Conservation (phyloP, 2,113 vertebrate genomes). For the Poicephalus gulielmi region DNA sequence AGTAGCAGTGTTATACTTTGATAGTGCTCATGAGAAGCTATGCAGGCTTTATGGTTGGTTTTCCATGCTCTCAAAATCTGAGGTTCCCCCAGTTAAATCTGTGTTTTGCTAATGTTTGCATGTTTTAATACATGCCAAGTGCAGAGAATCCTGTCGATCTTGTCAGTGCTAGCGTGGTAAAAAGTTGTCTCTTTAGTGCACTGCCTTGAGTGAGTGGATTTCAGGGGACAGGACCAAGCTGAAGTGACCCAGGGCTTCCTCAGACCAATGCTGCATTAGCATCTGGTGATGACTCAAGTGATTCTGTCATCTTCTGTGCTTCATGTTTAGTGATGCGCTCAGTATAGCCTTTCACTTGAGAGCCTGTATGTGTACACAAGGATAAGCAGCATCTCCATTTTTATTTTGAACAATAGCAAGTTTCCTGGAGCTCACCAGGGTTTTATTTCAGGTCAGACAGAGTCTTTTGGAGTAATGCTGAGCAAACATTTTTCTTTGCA, state of each 20-base stretch:
- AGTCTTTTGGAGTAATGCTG: background rate
- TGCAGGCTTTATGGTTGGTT: background rate
- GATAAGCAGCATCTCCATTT: background rate
- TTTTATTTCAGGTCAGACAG: conserved; percentile 20
- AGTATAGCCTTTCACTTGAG: background rate
- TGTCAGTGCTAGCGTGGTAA: background rate
- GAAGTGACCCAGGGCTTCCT: background rate
- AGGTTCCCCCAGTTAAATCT: background rate
- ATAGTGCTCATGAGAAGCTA: background rate
- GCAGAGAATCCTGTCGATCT: background rate
- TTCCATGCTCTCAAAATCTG: background rate
- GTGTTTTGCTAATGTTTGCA: background rate
- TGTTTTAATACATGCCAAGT: background rate
- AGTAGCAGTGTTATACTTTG: background rate
- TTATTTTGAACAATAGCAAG: background rate
- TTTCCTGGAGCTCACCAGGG: background rate
- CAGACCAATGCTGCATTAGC: background rate
- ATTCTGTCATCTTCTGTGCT: background rate
- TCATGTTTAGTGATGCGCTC: background rate
- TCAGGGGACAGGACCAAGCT: background rate
- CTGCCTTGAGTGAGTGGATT: background rate
- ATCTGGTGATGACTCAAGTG: background rate
- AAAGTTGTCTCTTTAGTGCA: background rate
- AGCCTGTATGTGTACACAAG: accelerated
- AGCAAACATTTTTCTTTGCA: background rate